Base-by-base conservation (phyloP, 2,113 vertebrate species). In the Sciurus niger region DNA sequence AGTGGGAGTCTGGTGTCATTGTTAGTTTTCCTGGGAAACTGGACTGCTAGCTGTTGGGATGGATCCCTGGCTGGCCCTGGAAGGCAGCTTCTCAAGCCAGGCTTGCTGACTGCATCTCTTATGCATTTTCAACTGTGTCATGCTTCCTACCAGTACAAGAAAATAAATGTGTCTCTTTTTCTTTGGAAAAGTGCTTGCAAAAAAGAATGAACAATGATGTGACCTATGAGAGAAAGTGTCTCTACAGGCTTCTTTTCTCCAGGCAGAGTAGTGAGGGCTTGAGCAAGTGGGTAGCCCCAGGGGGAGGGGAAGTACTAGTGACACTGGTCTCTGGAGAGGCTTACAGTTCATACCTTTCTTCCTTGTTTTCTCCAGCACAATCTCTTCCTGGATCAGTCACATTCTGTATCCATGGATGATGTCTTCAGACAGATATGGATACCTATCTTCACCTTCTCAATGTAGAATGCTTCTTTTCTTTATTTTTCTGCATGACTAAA, bases 1-100 rank as follows among this genome's bases (percentile, higher is more conserved):
- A 32, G 53, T 51, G 90, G 92, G 46, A 70, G 95, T 67, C 24
- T 96, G 90, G 92, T 82, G 85, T 53, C 65, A 51, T 40, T 13
- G 55, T 11, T 10, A 55, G 55, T 18, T 84, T 25, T 70, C 32
- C 53, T 32, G 46, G 46, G 46, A 7, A 48, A 48, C 46, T 48
- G 24, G 9, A 63, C 60, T 28, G 60, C 9, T 9, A 28, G 60
- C 60, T 28, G 24, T 24, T 9, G 60, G 58, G 60, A 11, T 63
- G 24, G 60, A 28, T 3, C 6, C 60, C 24, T 25, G 24, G 60
- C 60, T 25, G 24, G 60, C 24, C 60, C 55, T 28, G 30, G 28
- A 10, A 32, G 63, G 8, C 25, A 10, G 37, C 28, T 22, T 4
- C 53, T 37, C 53, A 34, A 22, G 7, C 13, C 46, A 82, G 68